Conservation (phyloP, 2,797 vertebrate genomes). For the Ctenochaetus hawaiiensis region DNA sequence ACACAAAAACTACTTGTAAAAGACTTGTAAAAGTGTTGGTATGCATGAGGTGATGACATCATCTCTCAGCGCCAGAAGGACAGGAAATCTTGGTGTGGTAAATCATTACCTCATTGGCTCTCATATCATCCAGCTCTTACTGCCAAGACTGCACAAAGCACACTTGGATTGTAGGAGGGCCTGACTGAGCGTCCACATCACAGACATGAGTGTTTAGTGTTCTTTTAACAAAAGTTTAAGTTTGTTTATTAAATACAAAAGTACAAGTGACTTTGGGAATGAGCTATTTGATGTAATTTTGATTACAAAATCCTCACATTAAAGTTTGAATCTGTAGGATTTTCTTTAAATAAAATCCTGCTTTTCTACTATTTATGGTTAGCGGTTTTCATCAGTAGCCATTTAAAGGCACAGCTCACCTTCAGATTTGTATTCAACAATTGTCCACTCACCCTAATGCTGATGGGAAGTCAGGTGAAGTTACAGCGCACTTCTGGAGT, state of each 20-base stretch:
- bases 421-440: too few species aligned
- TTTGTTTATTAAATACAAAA: not conserved
- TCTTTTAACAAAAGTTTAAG: not conserved
- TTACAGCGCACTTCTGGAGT: too few species aligned
- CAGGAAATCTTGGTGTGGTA: constrained; percentile 52
- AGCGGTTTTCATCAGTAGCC: not conserved
- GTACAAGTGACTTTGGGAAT: not conserved
- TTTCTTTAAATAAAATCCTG: not conserved
- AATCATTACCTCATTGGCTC: constrained; percentile 65
- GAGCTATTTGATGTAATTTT: not conserved
- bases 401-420: not conserved
- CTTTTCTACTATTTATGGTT: not conserved
- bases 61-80: constrained; percentile 51
- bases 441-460: too few species aligned
- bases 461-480: too few species aligned
- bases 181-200: constrained; percentile 12
- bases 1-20: constrained; percentile 44
- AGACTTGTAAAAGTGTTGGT: constrained; percentile 36
- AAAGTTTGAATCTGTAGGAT: not conserved
- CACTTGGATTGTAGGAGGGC: constrained; percentile 8
- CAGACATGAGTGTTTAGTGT: not conserved
- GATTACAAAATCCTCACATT: not conserved
- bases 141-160: constrained; percentile 44
- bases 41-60: constrained; percentile 54
- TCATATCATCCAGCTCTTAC: constrained; percentile 51